phyloP scores from a whole-genome alignment of 2,797 vertebrate species.

The Hephaestus fuliginosus region DNA sequence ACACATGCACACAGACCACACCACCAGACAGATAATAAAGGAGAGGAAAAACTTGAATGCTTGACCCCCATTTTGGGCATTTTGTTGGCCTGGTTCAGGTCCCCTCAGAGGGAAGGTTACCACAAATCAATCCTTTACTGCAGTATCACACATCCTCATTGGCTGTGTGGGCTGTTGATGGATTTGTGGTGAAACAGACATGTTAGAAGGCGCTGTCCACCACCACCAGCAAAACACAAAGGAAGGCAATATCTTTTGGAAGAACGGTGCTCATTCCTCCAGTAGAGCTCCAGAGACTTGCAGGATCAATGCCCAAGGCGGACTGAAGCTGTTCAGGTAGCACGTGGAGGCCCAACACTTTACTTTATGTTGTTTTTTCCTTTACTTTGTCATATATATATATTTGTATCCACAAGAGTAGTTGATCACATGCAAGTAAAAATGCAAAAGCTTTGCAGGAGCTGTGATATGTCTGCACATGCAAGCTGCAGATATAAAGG shows the following conservation, averaged over 20 bases:
- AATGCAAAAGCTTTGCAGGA: neutral
- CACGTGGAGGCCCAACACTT: slow-evolving; percentile 17
- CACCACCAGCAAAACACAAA: too few relatives aligned
- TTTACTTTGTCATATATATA: neutral
- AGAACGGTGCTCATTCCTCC: neutral
- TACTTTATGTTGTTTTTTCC: neutral
- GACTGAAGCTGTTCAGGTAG: slow-evolving; percentile 15
- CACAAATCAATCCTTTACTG: too few relatives aligned
- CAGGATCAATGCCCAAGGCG: slow-evolving; percentile 1
- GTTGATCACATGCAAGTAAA: neutral
- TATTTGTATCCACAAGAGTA: neutral
- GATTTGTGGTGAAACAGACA: too few relatives aligned
- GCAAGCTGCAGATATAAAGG: neutral
- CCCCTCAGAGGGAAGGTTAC: too few relatives aligned
- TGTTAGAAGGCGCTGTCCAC: too few relatives aligned
- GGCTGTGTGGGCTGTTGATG: too few relatives aligned
- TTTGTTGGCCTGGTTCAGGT: too few relatives aligned
- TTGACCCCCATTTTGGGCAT: too few relatives aligned
- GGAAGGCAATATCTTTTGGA: neutral
- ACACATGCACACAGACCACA: neutral
- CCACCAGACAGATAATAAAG: too few relatives aligned
- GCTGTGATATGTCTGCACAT: neutral
- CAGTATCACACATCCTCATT: too few relatives aligned
- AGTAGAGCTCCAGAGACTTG: neutral
- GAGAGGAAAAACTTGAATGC: too few relatives aligned